phyloP scores from a whole-genome alignment of 2,113 vertebrate species.

The Eubucco bourcierii region DNA sequence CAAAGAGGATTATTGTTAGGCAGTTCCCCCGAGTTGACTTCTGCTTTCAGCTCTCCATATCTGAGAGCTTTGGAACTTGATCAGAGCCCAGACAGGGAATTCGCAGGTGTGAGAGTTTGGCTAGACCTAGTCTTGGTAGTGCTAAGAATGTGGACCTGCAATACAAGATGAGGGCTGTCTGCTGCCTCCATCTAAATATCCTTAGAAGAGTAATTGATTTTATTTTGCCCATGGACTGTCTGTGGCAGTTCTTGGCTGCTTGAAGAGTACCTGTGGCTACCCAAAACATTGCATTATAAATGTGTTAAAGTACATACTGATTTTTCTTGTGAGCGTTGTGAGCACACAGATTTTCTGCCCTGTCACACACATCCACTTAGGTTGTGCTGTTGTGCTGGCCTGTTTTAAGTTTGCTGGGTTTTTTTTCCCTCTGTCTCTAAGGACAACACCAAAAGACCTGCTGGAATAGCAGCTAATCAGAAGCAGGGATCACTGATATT shows the following conservation, averaged over 20 bases:
- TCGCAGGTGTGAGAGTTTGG: neutral
- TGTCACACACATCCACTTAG: neutral
- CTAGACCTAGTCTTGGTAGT: neutral
- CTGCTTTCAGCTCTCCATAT: rapidly evolving
- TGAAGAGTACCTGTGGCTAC: neutral
- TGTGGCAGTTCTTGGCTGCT: too few species aligned
- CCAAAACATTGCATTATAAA: neutral
- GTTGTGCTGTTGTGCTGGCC: neutral
- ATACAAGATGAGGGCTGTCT: neutral
- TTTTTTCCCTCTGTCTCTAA: neutral
- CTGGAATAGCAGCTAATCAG: neutral
- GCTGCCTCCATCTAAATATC: neutral
- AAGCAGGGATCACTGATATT: neutral
- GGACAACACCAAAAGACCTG: neutral
- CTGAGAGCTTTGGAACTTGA: neutral
- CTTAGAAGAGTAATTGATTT: neutral
- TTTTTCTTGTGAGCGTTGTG: rapidly evolving
- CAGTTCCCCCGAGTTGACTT: rapidly evolving
- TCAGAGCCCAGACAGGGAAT: neutral
- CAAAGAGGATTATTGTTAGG: rapidly evolving
- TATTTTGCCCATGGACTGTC: rapidly evolving
- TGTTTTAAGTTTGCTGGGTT: neutral
- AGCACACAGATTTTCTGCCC: neutral
- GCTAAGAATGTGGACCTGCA: neutral
- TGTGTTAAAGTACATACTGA: neutral